phyloP scores from a whole-genome alignment of 2,113 vertebrate genomes.

The Thamnaconus septentrionalis region DNA sequence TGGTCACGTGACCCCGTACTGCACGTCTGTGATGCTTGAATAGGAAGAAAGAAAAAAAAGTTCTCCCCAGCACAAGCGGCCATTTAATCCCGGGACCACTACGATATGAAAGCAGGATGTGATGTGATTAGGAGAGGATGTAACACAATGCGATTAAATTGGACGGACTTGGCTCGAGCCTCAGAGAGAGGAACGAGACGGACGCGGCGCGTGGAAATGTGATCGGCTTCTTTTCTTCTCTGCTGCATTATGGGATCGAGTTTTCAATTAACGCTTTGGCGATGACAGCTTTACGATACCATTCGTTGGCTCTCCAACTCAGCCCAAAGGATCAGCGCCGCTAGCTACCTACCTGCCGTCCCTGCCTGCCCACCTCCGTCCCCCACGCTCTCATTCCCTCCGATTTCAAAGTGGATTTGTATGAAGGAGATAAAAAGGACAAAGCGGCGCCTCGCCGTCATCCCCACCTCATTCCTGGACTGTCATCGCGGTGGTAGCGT shows the following conservation, averaged over 20 bases:
- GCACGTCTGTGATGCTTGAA: too few species aligned
- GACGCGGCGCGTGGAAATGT: not conserved
- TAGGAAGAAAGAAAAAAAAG: too few species aligned
- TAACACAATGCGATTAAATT: conserved; percentile 50
- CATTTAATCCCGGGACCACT: conserved; percentile 35
- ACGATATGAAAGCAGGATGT: conserved; percentile 49
- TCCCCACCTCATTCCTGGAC: not conserved
- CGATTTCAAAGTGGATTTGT: conserved; percentile 39
- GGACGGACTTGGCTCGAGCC: conserved; percentile 32
- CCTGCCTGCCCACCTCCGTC: conserved; percentile 17
- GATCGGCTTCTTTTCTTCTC: conserved; percentile 23
- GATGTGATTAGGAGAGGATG: conserved; percentile 53
- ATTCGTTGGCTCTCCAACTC: conserved; percentile 32
- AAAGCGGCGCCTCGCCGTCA: too few species aligned
- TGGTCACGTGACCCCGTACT: too few species aligned
- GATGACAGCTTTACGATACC: conserved; percentile 53
- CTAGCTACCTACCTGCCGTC: conserved; percentile 7
- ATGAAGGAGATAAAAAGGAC: conserved; percentile 29
- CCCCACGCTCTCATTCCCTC: conserved; percentile 8
- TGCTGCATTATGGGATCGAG: conserved; percentile 31
- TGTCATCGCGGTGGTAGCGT: not conserved
- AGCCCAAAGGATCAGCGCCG: conserved; percentile 30
- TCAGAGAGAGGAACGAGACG: conserved; percentile 4
- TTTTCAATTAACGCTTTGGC: conserved; percentile 40
- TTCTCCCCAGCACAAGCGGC: conserved; percentile 10